Base-by-base conservation (phyloP, 2,113 vertebrate species). In the Atrichornis clamosus region DNA sequence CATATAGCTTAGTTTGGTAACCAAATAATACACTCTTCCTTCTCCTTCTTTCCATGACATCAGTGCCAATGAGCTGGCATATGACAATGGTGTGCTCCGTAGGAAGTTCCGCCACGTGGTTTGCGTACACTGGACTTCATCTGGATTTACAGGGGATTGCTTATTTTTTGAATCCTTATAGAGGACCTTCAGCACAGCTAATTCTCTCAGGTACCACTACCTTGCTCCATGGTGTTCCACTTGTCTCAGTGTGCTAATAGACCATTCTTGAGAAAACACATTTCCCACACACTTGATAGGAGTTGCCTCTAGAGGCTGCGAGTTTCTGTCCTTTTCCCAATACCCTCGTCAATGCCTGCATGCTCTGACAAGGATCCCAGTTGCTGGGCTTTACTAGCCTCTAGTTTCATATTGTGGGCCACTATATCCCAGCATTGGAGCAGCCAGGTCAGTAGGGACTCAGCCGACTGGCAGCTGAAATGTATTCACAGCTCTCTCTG, bases 51-150 rank as follows among this genome's bases (percentile, higher is more conserved):
- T 74, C 42, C n/a, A 41, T 56, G 41, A n/a, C 20, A 15, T 24
- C 42, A 41, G n/a, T 55, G 12, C 28, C 69, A 56, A 74, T 49
- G 42, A 74, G 22, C 10, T n/a, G 22, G 11, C 33, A 18, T 22
- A 27, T 18, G 22, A 15, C 23, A 47, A 5, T 39, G 28, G n/a
- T 3, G 7, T 13, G 19, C 12, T 15, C n/a, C 0, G 0, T 10
- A 47, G 15, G n/a, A 84, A 15, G 24, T 56, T 84, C 50, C 2
- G 4, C 12, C 10, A 3, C 0, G 2, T 41, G 12, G 19, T 64
- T 64, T 39, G 15, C 15, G 27, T 15, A 46, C 23, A 10, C 59
- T 28, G 15, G 19, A 23, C 23, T 64, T 64, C 28, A 46, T 11
- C 9, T 49, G 23, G 15, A 20, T 75, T 65, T n/a, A 8, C 19